phyloP scores from a whole-genome alignment of 1,140 invertebrate genomes.

The Bursaphelenchus mucronatus region DNA sequence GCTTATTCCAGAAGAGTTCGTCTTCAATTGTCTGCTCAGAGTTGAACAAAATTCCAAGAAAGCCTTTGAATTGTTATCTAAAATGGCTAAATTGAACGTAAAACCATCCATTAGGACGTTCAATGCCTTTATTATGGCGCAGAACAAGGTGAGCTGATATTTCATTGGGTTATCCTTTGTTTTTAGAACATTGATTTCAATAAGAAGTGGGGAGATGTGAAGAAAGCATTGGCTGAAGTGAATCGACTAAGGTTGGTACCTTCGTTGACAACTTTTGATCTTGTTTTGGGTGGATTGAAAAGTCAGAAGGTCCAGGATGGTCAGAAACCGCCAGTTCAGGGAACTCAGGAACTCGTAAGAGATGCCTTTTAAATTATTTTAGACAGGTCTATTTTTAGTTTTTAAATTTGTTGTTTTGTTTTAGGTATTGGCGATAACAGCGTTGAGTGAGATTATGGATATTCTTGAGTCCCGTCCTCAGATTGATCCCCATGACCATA shows the following conservation, averaged over 20 bases:
- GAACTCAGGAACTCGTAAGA: constrained; percentile 1
- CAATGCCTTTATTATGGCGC: constrained; percentile 23
- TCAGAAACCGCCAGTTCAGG: constrained; percentile 1
- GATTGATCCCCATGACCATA: constrained; percentile 19
- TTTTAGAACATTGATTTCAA: constrained; percentile 21
- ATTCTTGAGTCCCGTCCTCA: constrained; percentile 21
- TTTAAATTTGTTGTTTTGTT: constrained; percentile 9
- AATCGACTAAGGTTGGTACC: constrained; percentile 16
- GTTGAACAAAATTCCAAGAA: background rate
- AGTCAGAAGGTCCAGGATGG: background rate
- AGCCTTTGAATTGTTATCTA: constrained; percentile 7
- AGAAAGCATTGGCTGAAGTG: constrained; percentile 9
- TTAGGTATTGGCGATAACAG: constrained; percentile 25
- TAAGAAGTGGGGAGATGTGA: constrained; percentile 3
- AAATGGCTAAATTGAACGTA: constrained; percentile 23
- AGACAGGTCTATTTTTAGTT: background rate
- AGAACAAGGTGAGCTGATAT: constrained; percentile 16
- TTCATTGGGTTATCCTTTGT: constrained; percentile 14
- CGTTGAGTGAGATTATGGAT: constrained; percentile 30
- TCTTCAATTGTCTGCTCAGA: background rate
- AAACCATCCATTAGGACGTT: constrained; percentile 27
- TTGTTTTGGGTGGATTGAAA: constrained; percentile 29
- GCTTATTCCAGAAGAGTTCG: background rate
- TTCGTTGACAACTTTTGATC: constrained; percentile 33
- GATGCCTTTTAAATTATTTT: background rate